Evolutionary conservation across 1,140 invertebrate genomes (phyloP).

Genomic region (Plutomurus gul): DNA sequence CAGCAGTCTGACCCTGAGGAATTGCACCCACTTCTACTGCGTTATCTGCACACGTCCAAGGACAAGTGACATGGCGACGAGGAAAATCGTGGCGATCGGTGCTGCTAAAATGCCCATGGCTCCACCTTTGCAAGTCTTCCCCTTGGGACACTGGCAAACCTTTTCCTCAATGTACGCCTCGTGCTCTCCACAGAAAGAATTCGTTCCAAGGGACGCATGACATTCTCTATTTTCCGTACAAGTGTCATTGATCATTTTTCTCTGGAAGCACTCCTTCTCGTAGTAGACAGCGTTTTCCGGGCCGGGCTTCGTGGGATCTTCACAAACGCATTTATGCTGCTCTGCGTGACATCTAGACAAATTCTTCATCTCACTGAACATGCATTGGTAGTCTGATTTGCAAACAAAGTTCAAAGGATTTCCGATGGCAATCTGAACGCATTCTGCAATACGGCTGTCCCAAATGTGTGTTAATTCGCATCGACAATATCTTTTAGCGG

Average conservation of each 20-base stretch:
- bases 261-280: background rate
- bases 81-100: background rate
- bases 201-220: background rate
- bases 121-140: constrained; percentile 1
- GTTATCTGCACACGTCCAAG: background rate
- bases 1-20: background rate
- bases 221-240: background rate
- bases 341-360: background rate
- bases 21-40: background rate
- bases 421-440: background rate
- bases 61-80: background rate
- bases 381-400: constrained; percentile 29
- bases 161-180: background rate
- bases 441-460: background rate
- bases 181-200: constrained; percentile 24
- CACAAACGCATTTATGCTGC: constrained; percentile 34
- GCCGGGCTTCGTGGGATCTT: background rate
- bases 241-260: background rate
- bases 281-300: background rate
- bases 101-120: background rate
- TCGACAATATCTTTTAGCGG: background rate
- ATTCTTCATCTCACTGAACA: background rate
- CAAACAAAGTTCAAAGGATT: background rate
- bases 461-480: background rate
- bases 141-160: constrained; percentile 23